phyloP scores from a whole-genome alignment of 2,113 vertebrate genomes.

The Melanotaenia duboulayi region DNA sequence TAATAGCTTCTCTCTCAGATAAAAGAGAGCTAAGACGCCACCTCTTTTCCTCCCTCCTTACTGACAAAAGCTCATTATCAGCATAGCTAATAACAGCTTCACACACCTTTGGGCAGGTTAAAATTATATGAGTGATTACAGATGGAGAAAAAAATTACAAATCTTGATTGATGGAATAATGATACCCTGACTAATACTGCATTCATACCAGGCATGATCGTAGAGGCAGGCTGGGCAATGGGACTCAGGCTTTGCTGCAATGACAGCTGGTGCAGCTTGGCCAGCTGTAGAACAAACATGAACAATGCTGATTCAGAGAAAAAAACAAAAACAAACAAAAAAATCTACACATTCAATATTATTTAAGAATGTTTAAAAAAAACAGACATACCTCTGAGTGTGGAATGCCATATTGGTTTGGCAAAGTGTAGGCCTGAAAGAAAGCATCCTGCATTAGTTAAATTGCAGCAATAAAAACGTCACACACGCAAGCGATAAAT shows the following conservation, averaged over 20 bases:
- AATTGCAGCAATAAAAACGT: conserved; percentile 64
- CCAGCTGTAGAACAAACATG: conserved; percentile 83
- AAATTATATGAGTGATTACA: conserved; percentile 16
- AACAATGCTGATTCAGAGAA: conserved; percentile 8
- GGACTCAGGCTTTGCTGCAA: conserved; percentile 89
- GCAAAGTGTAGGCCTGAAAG: conserved; percentile 92
- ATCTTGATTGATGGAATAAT: not conserved
- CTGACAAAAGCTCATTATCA: conserved; percentile 53
- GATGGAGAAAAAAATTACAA: not conserved
- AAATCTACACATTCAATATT: conserved; percentile 1
- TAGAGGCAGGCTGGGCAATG: conserved; percentile 83
- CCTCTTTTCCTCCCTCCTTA: conserved; percentile 33
- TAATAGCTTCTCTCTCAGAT: conserved; percentile 57
- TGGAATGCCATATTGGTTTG: conserved; percentile 94
- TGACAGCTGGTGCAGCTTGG: conserved; percentile 95
- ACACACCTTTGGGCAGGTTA: conserved; percentile 26
- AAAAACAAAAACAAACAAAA: too few species aligned
- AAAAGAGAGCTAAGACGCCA: conserved; percentile 37
- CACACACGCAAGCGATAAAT: conserved; percentile 53
- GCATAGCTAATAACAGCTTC: conserved; percentile 35
- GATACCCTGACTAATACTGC: not conserved
- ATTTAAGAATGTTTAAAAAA: conserved; percentile 7
- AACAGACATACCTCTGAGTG: conserved; percentile 89
- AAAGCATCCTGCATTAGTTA: conserved; percentile 67
- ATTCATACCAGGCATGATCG: conserved; percentile 87